Evolutionary conservation across 2,113 vertebrate species (phyloP).

Genomic region (Plecotus auritus): DNA sequence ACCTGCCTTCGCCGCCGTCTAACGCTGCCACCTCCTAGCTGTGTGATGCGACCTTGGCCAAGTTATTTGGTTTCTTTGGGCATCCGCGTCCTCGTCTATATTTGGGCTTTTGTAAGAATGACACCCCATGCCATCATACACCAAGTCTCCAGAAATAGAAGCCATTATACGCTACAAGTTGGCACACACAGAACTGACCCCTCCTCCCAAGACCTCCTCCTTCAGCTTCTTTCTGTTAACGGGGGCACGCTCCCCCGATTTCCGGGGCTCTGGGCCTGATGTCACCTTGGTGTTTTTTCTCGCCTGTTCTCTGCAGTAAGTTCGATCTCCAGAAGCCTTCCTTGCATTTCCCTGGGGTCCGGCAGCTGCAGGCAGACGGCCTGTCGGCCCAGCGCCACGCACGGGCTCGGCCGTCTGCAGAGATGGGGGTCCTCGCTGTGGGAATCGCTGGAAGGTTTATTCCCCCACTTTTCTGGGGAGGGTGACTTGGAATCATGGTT

Average conservation of each 20-base stretch:
- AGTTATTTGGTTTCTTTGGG: not conserved
- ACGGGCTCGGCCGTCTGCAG: not conserved
- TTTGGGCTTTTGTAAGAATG: not conserved
- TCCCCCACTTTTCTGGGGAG: not conserved
- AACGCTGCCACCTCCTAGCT: not conserved
- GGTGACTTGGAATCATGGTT: not conserved
- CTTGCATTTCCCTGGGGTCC: not conserved
- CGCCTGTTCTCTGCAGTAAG: accelerated
- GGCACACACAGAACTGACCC: not conserved
- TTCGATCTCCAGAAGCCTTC: not conserved
- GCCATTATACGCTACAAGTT: not conserved
- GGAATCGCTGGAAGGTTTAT: not conserved
- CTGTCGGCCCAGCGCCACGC: not conserved
- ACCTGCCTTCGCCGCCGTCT: not conserved
- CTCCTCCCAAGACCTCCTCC: not conserved
- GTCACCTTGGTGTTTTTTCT: not conserved
- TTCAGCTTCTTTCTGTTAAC: not conserved
- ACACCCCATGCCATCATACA: accelerated
- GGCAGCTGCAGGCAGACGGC: not conserved
- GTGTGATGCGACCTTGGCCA: not conserved
- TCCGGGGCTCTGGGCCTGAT: not conserved
- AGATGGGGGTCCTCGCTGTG: not conserved
- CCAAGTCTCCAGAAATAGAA: not conserved
- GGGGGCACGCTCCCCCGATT: not conserved
- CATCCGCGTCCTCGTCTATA: not conserved